Percentiles rank a stretch among this genome's conserved stretches.
These are phyloP conservation scores for Poecilia velifera DNA, from an alignment of 2,797 vertebrate species.

Conservation along the genomic window DNA sequence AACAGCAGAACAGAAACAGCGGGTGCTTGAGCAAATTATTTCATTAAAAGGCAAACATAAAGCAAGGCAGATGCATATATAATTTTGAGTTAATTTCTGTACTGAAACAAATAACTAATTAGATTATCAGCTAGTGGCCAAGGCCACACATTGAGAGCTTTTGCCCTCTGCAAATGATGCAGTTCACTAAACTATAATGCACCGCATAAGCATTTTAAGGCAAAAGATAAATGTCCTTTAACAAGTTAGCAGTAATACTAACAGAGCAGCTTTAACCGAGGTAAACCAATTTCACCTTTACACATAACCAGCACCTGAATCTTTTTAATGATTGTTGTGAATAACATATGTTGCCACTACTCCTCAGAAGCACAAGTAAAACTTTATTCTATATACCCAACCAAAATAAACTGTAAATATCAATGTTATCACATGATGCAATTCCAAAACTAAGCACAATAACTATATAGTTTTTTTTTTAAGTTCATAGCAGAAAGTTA, in stretches of 20 bases:
- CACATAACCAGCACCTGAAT: not conserved
- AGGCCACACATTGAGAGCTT: slow-evolving; percentile 41
- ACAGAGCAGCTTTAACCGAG: not conserved
- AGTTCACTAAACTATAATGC: slow-evolving; percentile 48
- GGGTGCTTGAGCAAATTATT: slow-evolving; percentile 39
- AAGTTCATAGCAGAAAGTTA: too few species aligned
- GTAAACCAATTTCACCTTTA: not conserved
- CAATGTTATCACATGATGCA: not conserved
- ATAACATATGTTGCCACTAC: not conserved
- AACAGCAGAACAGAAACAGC: slow-evolving; percentile 50
- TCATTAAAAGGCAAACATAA: slow-evolving; percentile 23
- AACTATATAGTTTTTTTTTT: not conserved
- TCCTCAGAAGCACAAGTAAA: not conserved
- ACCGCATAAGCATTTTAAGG: slow-evolving; percentile 32
- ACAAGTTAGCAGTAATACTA: not conserved
- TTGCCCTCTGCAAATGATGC: slow-evolving; percentile 54
- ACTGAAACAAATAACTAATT: slow-evolving; percentile 39
- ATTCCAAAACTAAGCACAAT: not conserved
- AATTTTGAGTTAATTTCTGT: slow-evolving; percentile 33
- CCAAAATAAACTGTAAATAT: not conserved
- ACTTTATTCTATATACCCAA: too few species aligned
- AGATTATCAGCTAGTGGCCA: slow-evolving; percentile 46
- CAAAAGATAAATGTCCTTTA: slow-evolving; percentile 14
- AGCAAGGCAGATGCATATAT: slow-evolving; percentile 22
- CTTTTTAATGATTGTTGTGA: not conserved